Conservation (phyloP, 1,140 invertebrate genomes). For the Drosophila tani region DNA sequence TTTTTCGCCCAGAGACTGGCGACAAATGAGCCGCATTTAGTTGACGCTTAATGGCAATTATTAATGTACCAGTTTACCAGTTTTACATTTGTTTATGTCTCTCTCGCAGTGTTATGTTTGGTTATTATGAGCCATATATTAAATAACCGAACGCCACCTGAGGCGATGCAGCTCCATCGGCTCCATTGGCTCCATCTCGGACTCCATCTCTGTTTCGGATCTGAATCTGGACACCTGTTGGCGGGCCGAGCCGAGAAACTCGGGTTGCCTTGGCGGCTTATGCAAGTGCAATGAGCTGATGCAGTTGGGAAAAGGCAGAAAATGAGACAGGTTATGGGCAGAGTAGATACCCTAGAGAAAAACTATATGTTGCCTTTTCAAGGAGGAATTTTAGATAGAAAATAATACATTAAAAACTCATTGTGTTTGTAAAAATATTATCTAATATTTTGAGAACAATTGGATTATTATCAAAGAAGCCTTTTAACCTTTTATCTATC, state of each 20-base stretch:
- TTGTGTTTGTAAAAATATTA: background rate
- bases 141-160: conserved; percentile 45
- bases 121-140: conserved; percentile 62
- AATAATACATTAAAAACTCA: background rate
- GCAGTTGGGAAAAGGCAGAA: background rate
- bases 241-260: background rate
- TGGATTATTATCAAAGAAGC: background rate
- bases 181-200: conserved; percentile 4
- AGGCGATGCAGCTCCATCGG: conserved; percentile 8
- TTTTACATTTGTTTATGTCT: conserved; percentile 23
- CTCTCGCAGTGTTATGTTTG: conserved; percentile 31
- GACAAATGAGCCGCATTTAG: conserved; percentile 44
- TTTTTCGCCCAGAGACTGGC: conserved; percentile 4
- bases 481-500: background rate
- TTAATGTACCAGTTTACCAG: conserved; percentile 72
- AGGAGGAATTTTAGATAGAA: background rate
- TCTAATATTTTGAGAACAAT: background rate
- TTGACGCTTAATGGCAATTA: conserved; percentile 70
- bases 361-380: background rate
- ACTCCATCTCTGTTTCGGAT: background rate
- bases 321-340: background rate
- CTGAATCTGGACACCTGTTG: conserved; percentile 12
- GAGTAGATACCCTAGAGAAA: background rate
- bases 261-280: conserved; percentile 28
- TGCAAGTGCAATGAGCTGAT: conserved; percentile 49